Conservation (phyloP, 35 echinoderm and acorn worm species). For the Heliocidaris erythrogramma region DNA sequence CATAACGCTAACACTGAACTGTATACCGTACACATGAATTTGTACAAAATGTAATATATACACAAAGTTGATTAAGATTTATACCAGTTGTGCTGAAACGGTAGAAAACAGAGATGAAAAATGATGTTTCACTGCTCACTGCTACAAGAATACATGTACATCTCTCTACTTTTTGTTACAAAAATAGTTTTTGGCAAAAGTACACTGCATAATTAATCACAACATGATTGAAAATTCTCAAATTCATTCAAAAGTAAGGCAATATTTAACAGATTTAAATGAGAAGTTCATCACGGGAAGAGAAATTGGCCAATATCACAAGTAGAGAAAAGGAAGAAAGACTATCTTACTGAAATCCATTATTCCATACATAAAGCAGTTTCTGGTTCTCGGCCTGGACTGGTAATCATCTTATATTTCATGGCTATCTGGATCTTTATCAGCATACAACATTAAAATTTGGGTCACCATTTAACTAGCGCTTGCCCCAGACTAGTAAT, state of each 20-base stretch:
- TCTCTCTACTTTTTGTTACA: neutral
- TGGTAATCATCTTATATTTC: too few species aligned
- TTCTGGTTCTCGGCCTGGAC: too few species aligned
- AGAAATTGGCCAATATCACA: neutral
- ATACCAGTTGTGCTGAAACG: neutral
- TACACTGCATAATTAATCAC: neutral
- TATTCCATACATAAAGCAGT: too few species aligned
- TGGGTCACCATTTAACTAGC: neutral
- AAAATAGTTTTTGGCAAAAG: neutral
- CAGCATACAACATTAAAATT: too few species aligned
- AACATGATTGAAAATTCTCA: neutral
- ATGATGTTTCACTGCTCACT: neutral
- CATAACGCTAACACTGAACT: too few species aligned
- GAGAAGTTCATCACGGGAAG: neutral
- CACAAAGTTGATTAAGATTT: too few species aligned
- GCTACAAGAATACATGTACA: neutral
- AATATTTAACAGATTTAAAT: neutral
- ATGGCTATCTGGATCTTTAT: too few species aligned
- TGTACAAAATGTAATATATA: too few species aligned
- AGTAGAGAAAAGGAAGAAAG: too few species aligned
- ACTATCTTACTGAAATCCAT: too few species aligned
- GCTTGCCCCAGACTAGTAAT: neutral
- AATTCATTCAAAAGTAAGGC: neutral
- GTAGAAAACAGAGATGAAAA: neutral
- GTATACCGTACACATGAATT: too few species aligned